phyloP scores from a whole-genome alignment of 2,797 vertebrate genomes.

The Myotis findleyi region DNA sequence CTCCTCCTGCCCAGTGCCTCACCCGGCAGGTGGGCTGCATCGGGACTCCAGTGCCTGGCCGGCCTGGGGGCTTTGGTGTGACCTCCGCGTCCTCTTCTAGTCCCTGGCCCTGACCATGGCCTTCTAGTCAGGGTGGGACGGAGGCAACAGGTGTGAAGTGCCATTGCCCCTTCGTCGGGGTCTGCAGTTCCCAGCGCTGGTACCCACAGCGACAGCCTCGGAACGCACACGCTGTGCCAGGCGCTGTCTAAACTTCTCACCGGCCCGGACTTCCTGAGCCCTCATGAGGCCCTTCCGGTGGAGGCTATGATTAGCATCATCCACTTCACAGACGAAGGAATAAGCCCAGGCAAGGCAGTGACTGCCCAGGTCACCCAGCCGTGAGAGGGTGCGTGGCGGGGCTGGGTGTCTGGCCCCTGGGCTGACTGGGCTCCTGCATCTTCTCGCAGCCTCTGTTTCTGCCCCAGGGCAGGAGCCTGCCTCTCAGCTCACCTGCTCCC shows the following conservation, averaged over 20 bases:
- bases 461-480: accelerated
- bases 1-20: too few relatives aligned
- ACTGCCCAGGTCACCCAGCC: background rate
- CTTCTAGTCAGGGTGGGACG: background rate
- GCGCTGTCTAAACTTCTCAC: accelerated
- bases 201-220: accelerated
- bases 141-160: too few relatives aligned
- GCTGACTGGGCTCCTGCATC: background rate
- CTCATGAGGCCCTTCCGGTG: accelerated
- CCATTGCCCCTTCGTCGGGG: accelerated
- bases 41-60: accelerated
- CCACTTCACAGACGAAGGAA: background rate
- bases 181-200: accelerated
- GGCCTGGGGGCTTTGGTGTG: background rate
- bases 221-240: accelerated
- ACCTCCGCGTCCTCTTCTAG: background rate
- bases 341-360: accelerated
- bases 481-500: background rate
- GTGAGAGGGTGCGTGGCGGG: background rate
- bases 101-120: background rate
- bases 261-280: background rate
- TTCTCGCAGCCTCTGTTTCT: background rate
- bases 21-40: background rate
- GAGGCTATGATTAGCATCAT: accelerated
- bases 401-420: background rate